Percentiles rank a stretch among this genome's conserved stretches.
phyloP scores from a whole-genome alignment of 2,113 vertebrate genomes.

The Aegithalos caudatus region DNA sequence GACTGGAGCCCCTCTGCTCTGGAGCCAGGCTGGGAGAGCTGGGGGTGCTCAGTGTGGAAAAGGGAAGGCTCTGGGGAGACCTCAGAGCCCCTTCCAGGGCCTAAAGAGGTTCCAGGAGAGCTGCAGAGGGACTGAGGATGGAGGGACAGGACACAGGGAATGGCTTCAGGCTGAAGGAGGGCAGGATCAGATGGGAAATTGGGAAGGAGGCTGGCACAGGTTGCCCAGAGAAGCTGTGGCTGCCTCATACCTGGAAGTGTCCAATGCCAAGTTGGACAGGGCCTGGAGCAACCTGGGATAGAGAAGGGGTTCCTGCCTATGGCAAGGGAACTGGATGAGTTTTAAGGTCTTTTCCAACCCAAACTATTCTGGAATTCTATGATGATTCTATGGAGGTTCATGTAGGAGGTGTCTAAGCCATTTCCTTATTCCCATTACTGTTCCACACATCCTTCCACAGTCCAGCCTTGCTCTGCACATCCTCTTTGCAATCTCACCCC shows the following conservation, averaged over 20 bases:
- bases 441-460: neutral
- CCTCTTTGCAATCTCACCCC: neutral
- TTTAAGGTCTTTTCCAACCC: neutral
- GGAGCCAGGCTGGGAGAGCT: neutral
- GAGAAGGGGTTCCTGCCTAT: neutral
- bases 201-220: neutral
- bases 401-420: fast-evolving
- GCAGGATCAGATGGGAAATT: neutral
- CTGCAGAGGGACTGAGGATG: neutral
- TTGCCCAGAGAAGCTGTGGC: neutral
- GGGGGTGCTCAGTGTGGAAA: too few species aligned
- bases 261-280: fast-evolving
- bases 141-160: neutral
- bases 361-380: neutral
- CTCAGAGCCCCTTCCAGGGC: neutral
- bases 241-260: neutral
- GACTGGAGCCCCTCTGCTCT: neutral
- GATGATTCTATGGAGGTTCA: neutral
- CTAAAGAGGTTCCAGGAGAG: neutral
- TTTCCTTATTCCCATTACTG: neutral
- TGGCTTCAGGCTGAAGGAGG: neutral
- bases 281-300: neutral
- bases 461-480: neutral
- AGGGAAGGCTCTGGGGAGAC: neutral
- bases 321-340: neutral